Conservation (phyloP, 2,888 invertebrate species). For the Pseudoips prasinana region DNA sequence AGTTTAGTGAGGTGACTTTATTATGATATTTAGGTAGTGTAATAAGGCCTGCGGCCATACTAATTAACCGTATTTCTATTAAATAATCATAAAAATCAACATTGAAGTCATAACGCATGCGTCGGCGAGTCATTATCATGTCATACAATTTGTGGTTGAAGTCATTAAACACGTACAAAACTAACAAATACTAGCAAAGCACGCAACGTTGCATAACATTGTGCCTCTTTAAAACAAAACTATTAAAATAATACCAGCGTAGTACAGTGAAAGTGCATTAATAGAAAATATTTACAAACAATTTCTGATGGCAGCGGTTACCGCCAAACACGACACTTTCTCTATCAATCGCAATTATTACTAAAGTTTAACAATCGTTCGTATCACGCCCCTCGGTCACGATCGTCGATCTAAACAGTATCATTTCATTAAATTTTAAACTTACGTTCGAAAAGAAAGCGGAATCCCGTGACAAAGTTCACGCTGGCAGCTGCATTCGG, state of each 20-base stretch:
- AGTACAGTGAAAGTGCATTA: constrained; percentile 46
- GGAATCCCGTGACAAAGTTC: constrained; percentile 70
- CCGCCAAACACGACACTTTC: constrained; percentile 52
- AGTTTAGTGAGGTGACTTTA: too few relatives aligned
- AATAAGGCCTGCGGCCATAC: too few relatives aligned
- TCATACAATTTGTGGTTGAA: constrained; percentile 14
- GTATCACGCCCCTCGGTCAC: constrained; percentile 46
- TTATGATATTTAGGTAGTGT: too few relatives aligned
- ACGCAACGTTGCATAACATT: constrained; percentile 27
- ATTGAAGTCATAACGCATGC: too few relatives aligned
- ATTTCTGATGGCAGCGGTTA: constrained; percentile 39
- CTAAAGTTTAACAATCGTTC: constrained; percentile 51
- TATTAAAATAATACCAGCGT: constrained; percentile 12
- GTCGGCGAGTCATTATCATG: too few relatives aligned
- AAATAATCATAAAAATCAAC: too few relatives aligned
- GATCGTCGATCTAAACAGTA: constrained; percentile 32
- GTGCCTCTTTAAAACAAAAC: constrained; percentile 20
- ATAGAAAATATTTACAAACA: constrained; percentile 55
- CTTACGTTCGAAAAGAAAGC: constrained; percentile 50
- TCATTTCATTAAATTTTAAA: constrained; percentile 21
- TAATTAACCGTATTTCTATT: too few relatives aligned
- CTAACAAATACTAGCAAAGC: constrained; percentile 13
- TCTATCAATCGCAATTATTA: constrained; percentile 64
- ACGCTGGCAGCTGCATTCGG: constrained; percentile 73
- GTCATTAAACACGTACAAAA: constrained; percentile 10